A percentile compares a stretch with the other conserved stretches of the same genome.
Evolutionary conservation across 53 echinoderm and acorn worm species (phyloP).

Genomic region (Patiria pectinifera): DNA sequence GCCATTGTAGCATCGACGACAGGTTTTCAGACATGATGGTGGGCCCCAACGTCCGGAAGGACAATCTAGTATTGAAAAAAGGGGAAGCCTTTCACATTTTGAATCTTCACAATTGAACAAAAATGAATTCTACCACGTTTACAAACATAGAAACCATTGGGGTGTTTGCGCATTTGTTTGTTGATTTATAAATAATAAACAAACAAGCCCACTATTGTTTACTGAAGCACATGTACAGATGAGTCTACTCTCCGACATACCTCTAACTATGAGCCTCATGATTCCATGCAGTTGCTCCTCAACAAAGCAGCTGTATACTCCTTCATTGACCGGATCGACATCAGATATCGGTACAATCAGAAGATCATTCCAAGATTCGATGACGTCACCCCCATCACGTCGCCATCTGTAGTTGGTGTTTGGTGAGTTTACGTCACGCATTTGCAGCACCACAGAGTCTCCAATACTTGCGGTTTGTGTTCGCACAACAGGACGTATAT

Average conservation of each 20-base stretch:
- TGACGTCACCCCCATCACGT: not conserved
- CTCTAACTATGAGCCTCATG: constrained; percentile 42
- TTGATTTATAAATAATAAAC: too few species aligned
- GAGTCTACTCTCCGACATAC: not conserved
- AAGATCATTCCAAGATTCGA: not conserved
- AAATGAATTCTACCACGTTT: too few species aligned
- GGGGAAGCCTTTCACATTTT: too few species aligned
- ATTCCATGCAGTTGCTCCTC: constrained; percentile 14
- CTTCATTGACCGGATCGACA: constrained; percentile 12
- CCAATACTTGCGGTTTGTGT: not conserved
- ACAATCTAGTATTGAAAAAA: not conserved
- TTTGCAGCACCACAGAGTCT: not conserved
- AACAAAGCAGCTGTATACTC: constrained; percentile 15
- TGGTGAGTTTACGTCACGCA: not conserved
- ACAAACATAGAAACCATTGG: too few species aligned
- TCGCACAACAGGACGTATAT: not conserved
- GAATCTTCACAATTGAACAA: too few species aligned
- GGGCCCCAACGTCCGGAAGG: not conserved
- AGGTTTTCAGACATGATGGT: constrained; percentile 18
- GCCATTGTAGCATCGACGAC: constrained; percentile 68
- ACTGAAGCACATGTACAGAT: too few species aligned
- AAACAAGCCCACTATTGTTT: too few species aligned
- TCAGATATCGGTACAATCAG: not conserved
- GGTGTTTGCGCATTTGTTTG: too few species aligned
- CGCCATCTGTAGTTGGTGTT: constrained; percentile 6